Percentiles rank a stretch among this genome's conserved stretches.
Conservation (phyloP, 2,888 invertebrate species). For the Amphipoea oculea region DNA sequence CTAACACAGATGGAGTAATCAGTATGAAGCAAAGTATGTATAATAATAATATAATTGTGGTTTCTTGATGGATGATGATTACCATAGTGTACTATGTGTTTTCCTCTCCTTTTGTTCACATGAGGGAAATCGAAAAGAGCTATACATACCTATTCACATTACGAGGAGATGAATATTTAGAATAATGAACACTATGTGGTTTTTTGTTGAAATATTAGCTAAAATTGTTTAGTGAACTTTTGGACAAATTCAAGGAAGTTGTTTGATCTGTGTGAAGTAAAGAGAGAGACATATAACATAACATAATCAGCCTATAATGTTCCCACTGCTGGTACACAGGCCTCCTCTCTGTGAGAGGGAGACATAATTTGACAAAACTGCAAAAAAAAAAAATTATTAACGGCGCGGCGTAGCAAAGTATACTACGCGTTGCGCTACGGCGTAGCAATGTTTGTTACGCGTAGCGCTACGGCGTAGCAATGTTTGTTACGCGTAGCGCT, state of each 20-base stretch:
- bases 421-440: neutral
- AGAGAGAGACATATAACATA: neutral
- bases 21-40: constrained; percentile 54
- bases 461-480: constrained; percentile 13
- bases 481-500: neutral
- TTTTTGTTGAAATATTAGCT: neutral
- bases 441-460: neutral
- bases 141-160: neutral
- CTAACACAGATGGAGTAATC: constrained; percentile 54
- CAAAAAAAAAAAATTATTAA: neutral
- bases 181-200: neutral
- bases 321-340: too few relatives aligned
- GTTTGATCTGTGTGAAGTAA: neutral
- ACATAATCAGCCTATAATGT: too few relatives aligned
- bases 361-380: too few relatives aligned
- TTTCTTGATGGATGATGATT: neutral
- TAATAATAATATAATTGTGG: neutral
- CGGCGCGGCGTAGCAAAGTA: neutral
- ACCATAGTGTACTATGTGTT: neutral
- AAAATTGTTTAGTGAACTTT: neutral
- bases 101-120: neutral
- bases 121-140: neutral
- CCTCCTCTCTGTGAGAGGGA: too few relatives aligned
- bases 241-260: neutral
- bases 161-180: neutral